Evolutionary conservation across 1,140 invertebrate genomes (phyloP).

Genomic region (Carposina sasakii): DNA sequence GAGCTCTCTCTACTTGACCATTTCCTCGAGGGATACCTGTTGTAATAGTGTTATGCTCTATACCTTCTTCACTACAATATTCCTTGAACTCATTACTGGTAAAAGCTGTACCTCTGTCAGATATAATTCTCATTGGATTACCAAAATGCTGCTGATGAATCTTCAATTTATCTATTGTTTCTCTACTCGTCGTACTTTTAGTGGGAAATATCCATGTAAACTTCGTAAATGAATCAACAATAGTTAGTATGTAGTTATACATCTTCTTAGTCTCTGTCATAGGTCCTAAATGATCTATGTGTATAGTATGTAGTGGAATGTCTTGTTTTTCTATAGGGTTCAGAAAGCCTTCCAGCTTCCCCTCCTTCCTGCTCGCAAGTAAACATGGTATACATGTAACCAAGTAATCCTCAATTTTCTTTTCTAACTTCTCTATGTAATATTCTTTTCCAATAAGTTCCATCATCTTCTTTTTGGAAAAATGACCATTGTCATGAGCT

Average conservation of each 20-base stretch:
- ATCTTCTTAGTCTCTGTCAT: background rate
- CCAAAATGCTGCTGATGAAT: constrained; percentile 3
- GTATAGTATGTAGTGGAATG: background rate
- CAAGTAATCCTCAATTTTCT: no score
- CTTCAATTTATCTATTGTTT: background rate
- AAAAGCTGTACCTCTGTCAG: constrained; percentile 5
- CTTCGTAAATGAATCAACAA: constrained; percentile 1
- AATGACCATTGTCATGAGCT: no score
- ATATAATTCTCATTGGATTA: constrained; percentile 5
- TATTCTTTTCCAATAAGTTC: no score
- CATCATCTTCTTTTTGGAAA: no score
- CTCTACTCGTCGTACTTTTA: background rate
- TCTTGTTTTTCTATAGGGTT: constrained; percentile 1
- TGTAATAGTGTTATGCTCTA: constrained; percentile 7
- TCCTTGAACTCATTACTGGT: constrained; percentile 1
- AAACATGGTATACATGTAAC: no score
- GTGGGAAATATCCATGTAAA: background rate
- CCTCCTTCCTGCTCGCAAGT: no score
- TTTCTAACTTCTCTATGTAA: no score
- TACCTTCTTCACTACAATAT: background rate
- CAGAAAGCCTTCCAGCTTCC: no score
- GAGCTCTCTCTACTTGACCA: constrained; percentile 11
- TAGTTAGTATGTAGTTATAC: background rate
- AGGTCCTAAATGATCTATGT: background rate
- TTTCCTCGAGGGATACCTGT: constrained; percentile 7